Conservation (phyloP, 2,888 invertebrate genomes). For the Andrena hattorfiana region DNA sequence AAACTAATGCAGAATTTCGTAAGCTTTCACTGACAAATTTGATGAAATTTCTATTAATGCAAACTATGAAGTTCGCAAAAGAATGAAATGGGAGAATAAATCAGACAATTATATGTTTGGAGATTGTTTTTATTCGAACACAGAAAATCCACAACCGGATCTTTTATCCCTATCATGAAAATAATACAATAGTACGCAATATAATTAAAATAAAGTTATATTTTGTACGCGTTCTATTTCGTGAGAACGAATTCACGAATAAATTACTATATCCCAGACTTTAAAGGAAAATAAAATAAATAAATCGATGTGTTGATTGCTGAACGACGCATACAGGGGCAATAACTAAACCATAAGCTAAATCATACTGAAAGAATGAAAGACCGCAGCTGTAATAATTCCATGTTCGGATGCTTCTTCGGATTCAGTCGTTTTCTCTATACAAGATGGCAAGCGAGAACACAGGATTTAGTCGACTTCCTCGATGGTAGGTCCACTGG, state of each 20-base stretch:
- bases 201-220: conserved; percentile 22
- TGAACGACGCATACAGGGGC: conserved; percentile 22
- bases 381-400: conserved; percentile 49
- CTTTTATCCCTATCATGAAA: conserved; percentile 10
- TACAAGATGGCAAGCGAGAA: conserved; percentile 48
- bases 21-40: background rate
- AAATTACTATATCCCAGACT: conserved; percentile 27
- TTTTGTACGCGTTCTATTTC: background rate
- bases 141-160: conserved; percentile 63
- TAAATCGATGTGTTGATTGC: conserved; percentile 24
- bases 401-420: conserved; percentile 52
- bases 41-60: background rate
- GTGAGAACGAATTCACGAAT: conserved; percentile 24
- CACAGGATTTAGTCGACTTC: conserved; percentile 91
- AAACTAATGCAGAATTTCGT: too few species aligned
- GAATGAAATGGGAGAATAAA: background rate
- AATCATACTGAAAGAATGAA: conserved; percentile 53
- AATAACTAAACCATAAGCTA: conserved; percentile 49
- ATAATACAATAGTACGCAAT: conserved; percentile 50
- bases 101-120: conserved; percentile 12
- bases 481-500: conserved; percentile 96
- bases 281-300: conserved; percentile 49
- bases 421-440: conserved; percentile 12
- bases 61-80: background rate
- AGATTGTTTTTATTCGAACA: conserved; percentile 59